phyloP scores from a whole-genome alignment of 2,113 vertebrate species.

The Fregata magnificens region DNA sequence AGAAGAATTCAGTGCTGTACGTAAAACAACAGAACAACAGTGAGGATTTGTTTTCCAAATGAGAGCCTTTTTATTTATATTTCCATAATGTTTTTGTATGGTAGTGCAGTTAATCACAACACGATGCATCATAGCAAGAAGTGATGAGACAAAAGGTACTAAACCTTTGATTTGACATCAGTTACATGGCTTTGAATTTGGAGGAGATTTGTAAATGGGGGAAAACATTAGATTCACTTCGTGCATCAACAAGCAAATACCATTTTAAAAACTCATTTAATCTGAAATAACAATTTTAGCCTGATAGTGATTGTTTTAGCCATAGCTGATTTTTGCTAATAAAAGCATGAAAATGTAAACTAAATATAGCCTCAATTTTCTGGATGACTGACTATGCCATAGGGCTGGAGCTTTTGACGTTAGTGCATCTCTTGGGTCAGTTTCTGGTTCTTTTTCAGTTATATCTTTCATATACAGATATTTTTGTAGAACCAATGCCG shows the following conservation, averaged over 20 bases:
- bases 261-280: not conserved
- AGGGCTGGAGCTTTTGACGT: conserved; percentile 25
- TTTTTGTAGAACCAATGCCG: not conserved
- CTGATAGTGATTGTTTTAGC: not conserved
- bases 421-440: not conserved
- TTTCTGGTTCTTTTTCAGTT: conserved; percentile 1
- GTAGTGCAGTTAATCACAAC: not conserved
- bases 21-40: not conserved
- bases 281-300: conserved; percentile 21
- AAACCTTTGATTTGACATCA: not conserved
- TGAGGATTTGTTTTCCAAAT: not conserved
- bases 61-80: not conserved
- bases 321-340: conserved; percentile 37
- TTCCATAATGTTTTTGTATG: not conserved
- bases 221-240: not conserved
- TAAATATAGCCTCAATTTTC: conserved; percentile 59
- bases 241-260: conserved; percentile 5
- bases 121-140: not conserved
- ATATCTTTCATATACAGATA: not conserved
- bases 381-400: conserved; percentile 22
- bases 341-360: conserved; percentile 33
- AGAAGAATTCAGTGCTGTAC: not conserved
- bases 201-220: not conserved
- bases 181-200: not conserved
- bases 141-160: not conserved